Base-by-base conservation (phyloP, 2,888 invertebrate species). In the Atethmia centrago region DNA sequence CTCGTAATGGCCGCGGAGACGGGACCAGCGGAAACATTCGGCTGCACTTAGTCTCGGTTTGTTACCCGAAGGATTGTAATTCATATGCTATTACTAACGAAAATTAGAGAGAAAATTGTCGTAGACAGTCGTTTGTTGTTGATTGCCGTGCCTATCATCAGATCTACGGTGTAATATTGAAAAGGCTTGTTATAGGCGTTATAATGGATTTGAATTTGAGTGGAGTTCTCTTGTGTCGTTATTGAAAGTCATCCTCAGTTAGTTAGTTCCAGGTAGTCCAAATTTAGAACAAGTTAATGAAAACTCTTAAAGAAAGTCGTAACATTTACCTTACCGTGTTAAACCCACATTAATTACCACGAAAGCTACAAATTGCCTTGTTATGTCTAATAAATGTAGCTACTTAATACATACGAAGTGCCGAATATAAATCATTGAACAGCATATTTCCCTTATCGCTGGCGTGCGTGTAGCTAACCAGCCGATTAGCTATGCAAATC, bases 11-110 rank as follows among this genome's bases (percentile, higher is more conserved):
- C 89, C 85, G 88, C 86, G 80, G 87, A 88, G 89, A 90, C 88
- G 88, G 86, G 84, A 83, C 88, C 90, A 89, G 91, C 94, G 94
- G 94, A 94, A 94, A 93, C 93, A 92, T 94, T 95, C 93, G 92
- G 91, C 90, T 88, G 93, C 94, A 95, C 95, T 95, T 95, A 94
- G 96, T 95, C 93, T 94, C 94, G 95, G 92, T 95, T 95, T 94
- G 95, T 95, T 95, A 95, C 93, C 89, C 92, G 88, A 91, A 90
- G 90, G 90, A 92, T 93, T 94, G 93, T 95, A 94, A 95, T 94
- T 94, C 93, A 94, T 94, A 94, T 92, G 92, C 90, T 93, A 93
- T 94, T 94, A 94, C 91, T 89, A 89, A 90, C 88, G 87, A 90
- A 93, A 91, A 92, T 93, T 92, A 91, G 90, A 90, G 90, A 92